Conservation (phyloP, 2,113 vertebrate genomes). For the Hypanus sabinus region DNA sequence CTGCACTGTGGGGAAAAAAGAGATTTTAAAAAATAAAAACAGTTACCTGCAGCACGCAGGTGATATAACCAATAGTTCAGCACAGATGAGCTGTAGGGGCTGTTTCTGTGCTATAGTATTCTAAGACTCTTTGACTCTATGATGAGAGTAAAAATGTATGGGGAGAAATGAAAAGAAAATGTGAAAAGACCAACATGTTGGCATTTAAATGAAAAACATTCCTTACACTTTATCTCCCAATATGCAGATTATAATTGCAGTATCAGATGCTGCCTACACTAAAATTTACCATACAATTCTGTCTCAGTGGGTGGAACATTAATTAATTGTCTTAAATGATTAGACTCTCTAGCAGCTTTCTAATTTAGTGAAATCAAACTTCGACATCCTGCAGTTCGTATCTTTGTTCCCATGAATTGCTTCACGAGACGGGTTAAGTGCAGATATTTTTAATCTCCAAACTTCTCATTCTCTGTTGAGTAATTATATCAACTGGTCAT, state of each 20-base stretch:
- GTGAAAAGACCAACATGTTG: not conserved
- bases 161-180: not conserved
- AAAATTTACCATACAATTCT: not conserved
- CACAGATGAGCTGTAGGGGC: no score
- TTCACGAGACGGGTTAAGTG: not conserved
- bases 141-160: not conserved
- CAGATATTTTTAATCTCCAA: not conserved
- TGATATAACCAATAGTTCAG: not conserved
- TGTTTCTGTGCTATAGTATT: no score
- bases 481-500: not conserved
- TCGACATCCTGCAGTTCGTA: not conserved
- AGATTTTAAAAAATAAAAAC: no score
- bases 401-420: not conserved
- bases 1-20: no score
- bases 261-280: not conserved
- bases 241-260: not conserved
- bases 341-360: not conserved
- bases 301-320: not conserved
- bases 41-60: no score
- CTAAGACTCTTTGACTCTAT: not conserved
- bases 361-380: not conserved
- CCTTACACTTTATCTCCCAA: not conserved
- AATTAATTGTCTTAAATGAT: constrained; percentile 17
- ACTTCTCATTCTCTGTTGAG: not conserved
- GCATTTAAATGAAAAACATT: not conserved